These are phyloP conservation scores for Paraplagusia blochii DNA, from an alignment of 2,113 vertebrate genomes.

Conservation along the genomic window DNA sequence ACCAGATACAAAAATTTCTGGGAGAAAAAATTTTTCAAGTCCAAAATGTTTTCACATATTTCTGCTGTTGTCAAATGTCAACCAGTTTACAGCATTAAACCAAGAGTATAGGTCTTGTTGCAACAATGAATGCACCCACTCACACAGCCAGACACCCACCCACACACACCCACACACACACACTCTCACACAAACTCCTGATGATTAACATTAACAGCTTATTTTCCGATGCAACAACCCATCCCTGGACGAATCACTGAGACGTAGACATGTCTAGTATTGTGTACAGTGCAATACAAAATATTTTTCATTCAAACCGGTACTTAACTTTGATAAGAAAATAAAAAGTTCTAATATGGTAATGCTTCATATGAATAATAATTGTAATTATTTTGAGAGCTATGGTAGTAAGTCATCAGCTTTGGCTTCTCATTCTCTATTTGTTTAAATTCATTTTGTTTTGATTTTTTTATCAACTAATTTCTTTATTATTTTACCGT, in stretches of 20 bases:
- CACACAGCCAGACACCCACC: slow-evolving; percentile 32
- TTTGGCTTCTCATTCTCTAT: slow-evolving; percentile 82
- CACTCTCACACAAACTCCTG: slow-evolving; percentile 49
- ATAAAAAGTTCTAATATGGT: slow-evolving; percentile 83
- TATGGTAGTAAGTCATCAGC: slow-evolving; percentile 82
- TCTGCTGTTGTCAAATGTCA: slow-evolving; percentile 69
- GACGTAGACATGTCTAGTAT: slow-evolving; percentile 78
- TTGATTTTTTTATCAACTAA: slow-evolving; percentile 52
- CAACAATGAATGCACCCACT: slow-evolving; percentile 56
- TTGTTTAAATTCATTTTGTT: slow-evolving; percentile 59
- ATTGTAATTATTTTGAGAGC: slow-evolving; percentile 70
- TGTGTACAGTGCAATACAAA: slow-evolving; percentile 88
- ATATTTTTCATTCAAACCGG: slow-evolving; percentile 82
- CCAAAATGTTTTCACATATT: slow-evolving; percentile 77
- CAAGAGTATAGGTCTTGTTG: slow-evolving; percentile 60
- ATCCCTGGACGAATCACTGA: slow-evolving; percentile 75
- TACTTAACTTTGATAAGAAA: slow-evolving; percentile 86
- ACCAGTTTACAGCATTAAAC: slow-evolving; percentile 68
- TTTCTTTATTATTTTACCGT: slow-evolving; percentile 80
- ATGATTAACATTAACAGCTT: slow-evolving; percentile 75
- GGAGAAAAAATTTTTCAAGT: slow-evolving; percentile 76
- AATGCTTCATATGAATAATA: slow-evolving; percentile 79
- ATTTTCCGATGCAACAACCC: slow-evolving; percentile 80
- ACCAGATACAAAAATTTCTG: slow-evolving; percentile 83
- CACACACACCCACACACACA: slow-evolving; percentile 33